Evolutionary conservation across 2,113 vertebrate species (phyloP).

Genomic region (Pluvialis apricaria): DNA sequence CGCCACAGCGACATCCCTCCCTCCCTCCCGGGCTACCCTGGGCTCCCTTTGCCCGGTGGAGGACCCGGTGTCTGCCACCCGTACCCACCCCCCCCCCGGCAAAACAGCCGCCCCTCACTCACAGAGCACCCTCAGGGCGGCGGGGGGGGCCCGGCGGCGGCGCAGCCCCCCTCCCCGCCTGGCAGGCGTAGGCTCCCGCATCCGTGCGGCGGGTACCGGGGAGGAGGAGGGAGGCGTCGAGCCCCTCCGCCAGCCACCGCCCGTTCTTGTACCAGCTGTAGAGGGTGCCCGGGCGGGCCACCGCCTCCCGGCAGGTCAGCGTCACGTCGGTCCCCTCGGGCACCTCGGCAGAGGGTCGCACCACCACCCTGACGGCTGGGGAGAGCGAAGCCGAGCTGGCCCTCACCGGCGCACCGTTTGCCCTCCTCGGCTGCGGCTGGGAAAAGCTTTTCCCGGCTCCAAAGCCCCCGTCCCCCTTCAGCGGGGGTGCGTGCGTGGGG

Average conservation of each 20-base stretch:
- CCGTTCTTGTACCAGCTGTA: constrained; percentile 73
- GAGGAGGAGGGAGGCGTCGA: neutral
- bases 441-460: neutral
- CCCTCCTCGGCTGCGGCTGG: neutral
- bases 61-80: neutral
- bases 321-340: constrained; percentile 54
- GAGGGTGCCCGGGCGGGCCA: neutral
- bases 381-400: neutral
- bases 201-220: neutral
- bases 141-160: constrained; percentile 14
- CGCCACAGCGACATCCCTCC: neutral
- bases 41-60: rapidly evolving
- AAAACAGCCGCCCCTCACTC: neutral
- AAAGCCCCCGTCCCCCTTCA: neutral
- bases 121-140: constrained; percentile 60
- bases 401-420: neutral
- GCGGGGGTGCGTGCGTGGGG: rapidly evolving
- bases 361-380: constrained; percentile 50
- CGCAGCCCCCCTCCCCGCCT: neutral
- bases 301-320: constrained; percentile 48
- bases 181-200: constrained; percentile 61
- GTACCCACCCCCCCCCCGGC: no score
- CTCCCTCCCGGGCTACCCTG: neutral
- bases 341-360: constrained; percentile 44
- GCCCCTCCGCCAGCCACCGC: constrained; percentile 60